These are phyloP conservation scores for Pristionchus exspectatus DNA, from an alignment of 2,888 invertebrate species.

Conservation along the genomic window DNA sequence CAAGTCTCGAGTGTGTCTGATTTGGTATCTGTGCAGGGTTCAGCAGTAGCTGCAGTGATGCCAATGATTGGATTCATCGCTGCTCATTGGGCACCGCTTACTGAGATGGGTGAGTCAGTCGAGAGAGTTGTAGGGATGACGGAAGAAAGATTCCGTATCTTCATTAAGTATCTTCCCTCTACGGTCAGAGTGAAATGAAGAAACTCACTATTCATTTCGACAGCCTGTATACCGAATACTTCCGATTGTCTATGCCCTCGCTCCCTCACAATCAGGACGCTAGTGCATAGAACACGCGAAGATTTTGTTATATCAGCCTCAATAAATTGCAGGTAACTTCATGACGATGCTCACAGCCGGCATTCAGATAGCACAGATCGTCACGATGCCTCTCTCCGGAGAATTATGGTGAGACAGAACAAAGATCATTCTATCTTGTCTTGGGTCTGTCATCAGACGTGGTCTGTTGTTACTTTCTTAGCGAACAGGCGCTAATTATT, in stretches of 20 bases:
- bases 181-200: no score
- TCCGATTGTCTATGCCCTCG: no score
- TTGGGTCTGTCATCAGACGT: no score
- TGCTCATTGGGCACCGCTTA: slow-evolving; percentile 67
- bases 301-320: no score
- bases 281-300: no score
- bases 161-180: no score
- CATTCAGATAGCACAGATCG: slow-evolving; percentile 68
- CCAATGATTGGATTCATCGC: slow-evolving; percentile 67
- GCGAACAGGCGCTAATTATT: background rate
- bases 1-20: no score
- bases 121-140: no score
- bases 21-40: slow-evolving; percentile 57
- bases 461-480: background rate
- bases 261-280: no score
- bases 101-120: slow-evolving; percentile 60
- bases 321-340: slow-evolving; percentile 63
- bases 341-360: slow-evolving; percentile 65
- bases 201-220: no score
- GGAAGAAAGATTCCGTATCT: no score
- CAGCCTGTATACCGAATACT: no score
- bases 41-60: slow-evolving; percentile 64
- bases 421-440: background rate
- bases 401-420: slow-evolving; percentile 61
- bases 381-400: slow-evolving; percentile 70